Base-by-base conservation (phyloP, 2,888 invertebrate genomes). In the Spodoptera littoralis region DNA sequence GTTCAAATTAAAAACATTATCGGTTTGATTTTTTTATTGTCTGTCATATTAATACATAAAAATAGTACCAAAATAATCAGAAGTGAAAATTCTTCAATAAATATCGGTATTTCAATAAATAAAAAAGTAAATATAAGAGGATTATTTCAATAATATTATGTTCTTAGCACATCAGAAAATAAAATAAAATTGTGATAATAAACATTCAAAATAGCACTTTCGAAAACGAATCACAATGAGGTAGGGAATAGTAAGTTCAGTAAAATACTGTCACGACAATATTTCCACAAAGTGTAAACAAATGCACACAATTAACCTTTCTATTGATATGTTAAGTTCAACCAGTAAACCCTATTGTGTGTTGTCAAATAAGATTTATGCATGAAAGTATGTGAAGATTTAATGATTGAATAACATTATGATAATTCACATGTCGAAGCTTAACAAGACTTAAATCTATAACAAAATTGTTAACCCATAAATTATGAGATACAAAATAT, bases 271-370 rank as follows among this genome's bases (percentile, higher is more conserved):
- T 55, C 72, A 62, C 60, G 60, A 71, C 51, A 70, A 68, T 65
- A 61, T 65, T 58, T 46, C 58, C 65, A 73, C 60, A 57, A 54
- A 64, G 74, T 71, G 60, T 71, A 60, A 77, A 78, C 66, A 76
- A 80, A 86, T 81, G 82, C 76, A 79, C 79, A 81, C 63, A 60
- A 55, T 70, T 79, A 73, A 77, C 77, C 80, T 82, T 79, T 79
- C 63, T 64, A 72, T 63, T 65, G 69, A 68, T 66, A 77, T 69
- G 69, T 73, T 79, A 76, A 77, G 73, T 81, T 73, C 67, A 72
- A 67, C 65, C 56, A 57, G 73, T 73, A 64, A 72, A 68, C 73
- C 68, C 62, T 69, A 73, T 62, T 73, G 66, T 67, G 75, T 76
- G 72, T 72, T 70, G 56, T 62, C 13, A 58, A 71, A 65, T 64